phyloP scores from a whole-genome alignment of 2,888 invertebrate species.

The Kryphioiulus occultus region DNA sequence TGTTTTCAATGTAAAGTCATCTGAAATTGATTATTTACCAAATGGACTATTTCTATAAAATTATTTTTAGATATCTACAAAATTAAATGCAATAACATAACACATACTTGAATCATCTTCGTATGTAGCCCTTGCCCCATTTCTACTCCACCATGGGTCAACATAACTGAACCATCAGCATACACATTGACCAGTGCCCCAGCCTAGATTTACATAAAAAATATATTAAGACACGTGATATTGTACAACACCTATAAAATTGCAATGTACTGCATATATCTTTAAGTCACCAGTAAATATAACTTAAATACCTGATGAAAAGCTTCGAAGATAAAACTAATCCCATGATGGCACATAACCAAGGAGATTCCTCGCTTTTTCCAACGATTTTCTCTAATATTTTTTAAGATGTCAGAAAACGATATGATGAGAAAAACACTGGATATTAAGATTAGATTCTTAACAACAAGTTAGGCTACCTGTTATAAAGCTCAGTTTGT shows the following conservation, averaged over 20 bases:
- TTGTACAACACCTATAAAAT: too few species aligned
- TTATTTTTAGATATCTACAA: too few species aligned
- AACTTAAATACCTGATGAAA: conserved; percentile 71
- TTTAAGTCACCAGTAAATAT: too few species aligned
- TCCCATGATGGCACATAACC: conserved; percentile 84
- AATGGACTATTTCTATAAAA: too few species aligned
- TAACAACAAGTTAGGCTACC: conserved; percentile 64
- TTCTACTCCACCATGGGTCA: conserved; percentile 88
- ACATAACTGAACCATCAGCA: conserved; percentile 80
- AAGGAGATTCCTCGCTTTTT: conserved; percentile 84
- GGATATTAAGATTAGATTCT: neutral
- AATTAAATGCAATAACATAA: neutral
- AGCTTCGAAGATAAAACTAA: conserved; percentile 78
- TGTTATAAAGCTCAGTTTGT: conserved; percentile 75
- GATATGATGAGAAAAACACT: neutral
- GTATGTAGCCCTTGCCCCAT: conserved; percentile 97
- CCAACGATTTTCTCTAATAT: conserved; percentile 76
- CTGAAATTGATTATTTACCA: too few species aligned
- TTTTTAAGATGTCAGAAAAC: conserved; percentile 58
- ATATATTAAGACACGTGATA: too few species aligned
- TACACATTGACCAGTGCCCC: conserved; percentile 90
- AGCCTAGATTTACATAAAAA: conserved; percentile 62
- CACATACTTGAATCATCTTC: conserved; percentile 83
- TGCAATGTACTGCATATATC: too few species aligned
- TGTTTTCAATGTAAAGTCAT: too few species aligned